phyloP scores from a whole-genome alignment of 2,113 vertebrate genomes.

The Coracopsis vasa region DNA sequence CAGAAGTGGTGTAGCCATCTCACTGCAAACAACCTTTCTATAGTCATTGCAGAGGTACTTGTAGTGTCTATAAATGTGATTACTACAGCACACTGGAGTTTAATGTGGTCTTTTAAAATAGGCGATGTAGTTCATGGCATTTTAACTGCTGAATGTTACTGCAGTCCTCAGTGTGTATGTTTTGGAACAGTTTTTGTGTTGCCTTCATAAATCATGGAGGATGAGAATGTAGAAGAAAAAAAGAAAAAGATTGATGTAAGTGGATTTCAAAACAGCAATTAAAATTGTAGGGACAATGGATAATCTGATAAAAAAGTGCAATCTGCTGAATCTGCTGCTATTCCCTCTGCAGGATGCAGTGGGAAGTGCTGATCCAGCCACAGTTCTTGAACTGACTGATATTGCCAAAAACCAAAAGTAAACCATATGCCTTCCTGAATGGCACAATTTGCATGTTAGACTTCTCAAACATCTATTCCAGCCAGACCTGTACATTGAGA shows the following conservation, averaged over 20 bases:
- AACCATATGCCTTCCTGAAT: neutral
- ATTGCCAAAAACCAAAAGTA: neutral
- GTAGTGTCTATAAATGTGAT: neutral
- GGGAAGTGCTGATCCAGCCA: neutral
- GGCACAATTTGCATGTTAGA: neutral
- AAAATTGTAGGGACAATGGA: neutral
- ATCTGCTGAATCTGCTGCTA: neutral
- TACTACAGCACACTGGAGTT: fast-evolving
- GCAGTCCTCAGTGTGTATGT: neutral
- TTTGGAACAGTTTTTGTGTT: neutral
- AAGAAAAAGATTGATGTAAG: neutral
- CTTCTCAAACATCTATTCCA: neutral
- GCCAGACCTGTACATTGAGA: neutral
- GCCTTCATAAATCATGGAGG: neutral
- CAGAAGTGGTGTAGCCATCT: neutral
- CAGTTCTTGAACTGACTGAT: neutral
- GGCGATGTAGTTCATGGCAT: neutral
- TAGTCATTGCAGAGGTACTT: neutral
- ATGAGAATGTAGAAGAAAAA: neutral
- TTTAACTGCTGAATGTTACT: neutral
- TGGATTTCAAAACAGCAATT: neutral
- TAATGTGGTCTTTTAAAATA: neutral
- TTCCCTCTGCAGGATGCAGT: neutral
- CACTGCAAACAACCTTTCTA: neutral
- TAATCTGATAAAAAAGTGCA: neutral